Evolutionary conservation across 2,797 vertebrate species (phyloP).

Genomic region (Coendou prehensilis): DNA sequence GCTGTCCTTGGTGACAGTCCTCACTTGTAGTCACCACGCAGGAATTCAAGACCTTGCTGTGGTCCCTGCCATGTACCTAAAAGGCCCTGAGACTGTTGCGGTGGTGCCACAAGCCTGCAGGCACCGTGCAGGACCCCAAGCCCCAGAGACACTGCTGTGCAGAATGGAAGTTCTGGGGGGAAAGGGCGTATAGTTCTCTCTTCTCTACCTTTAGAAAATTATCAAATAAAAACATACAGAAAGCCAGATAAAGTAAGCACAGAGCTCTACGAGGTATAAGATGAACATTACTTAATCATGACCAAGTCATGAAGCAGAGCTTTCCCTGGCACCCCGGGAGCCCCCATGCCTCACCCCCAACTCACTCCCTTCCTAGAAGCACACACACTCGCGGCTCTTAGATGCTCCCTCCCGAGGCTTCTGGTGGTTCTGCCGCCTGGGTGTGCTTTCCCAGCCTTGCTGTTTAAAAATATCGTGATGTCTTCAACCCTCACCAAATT

Average conservation of each 20-base stretch:
- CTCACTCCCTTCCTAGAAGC: background rate
- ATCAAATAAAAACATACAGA: background rate
- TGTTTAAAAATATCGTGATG: background rate
- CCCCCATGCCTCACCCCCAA: background rate
- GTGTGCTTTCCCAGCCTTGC: background rate
- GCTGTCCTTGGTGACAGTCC: background rate
- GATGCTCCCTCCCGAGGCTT: background rate
- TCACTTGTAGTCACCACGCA: background rate
- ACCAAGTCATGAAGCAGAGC: background rate
- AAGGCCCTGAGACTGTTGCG: background rate
- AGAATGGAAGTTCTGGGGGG: background rate
- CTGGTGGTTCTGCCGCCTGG: background rate
- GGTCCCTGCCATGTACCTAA: background rate
- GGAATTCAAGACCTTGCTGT: background rate
- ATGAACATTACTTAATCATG: background rate
- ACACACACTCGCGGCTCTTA: background rate
- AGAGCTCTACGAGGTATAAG: background rate
- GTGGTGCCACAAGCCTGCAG: background rate
- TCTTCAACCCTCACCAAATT: background rate
- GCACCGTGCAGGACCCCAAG: background rate
- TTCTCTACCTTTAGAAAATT: background rate
- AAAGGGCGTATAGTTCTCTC: background rate
- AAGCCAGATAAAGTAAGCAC: background rate
- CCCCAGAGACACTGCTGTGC: background rate
- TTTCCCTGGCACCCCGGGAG: background rate